Evolutionary conservation across 1,140 invertebrate genomes (phyloP).

Genomic region (Zaprionus ornatus): DNA sequence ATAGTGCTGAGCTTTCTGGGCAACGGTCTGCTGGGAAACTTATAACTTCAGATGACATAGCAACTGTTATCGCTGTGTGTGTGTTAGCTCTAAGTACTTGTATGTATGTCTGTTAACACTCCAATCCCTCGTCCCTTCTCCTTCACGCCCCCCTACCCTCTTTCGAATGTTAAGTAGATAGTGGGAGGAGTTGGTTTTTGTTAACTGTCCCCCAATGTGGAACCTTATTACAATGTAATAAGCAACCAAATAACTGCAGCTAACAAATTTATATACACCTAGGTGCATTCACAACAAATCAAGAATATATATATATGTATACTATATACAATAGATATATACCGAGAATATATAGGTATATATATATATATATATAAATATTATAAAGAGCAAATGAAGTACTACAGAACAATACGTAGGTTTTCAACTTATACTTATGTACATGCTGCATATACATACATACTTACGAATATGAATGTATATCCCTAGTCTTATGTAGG

Average conservation of each 20-base stretch:
- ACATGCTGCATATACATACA: conserved; percentile 31
- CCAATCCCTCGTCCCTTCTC: not conserved
- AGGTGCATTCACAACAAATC: conserved; percentile 21
- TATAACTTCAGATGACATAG: conserved; percentile 78
- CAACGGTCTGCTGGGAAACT: conserved; percentile 68
- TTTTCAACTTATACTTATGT: conserved; percentile 66
- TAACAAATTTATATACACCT: conserved; percentile 32
- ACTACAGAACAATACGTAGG: conserved; percentile 56
- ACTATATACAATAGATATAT: conserved; percentile 5
- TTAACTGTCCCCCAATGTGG: conserved; percentile 23
- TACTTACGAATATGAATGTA: conserved; percentile 8
- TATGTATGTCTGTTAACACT: not conserved
- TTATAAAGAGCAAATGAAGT: conserved; percentile 13
- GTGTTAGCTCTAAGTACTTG: conserved; percentile 17
- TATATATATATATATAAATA: not conserved
- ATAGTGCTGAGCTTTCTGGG: conserved; percentile 78
- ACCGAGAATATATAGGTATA: not conserved
- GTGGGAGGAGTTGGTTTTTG: conserved; percentile 38
- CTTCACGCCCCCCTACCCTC: not conserved
- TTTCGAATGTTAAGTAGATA: conserved; percentile 35
- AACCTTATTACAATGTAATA: conserved; percentile 73
- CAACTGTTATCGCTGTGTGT: conserved; percentile 12
- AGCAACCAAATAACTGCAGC: not conserved
- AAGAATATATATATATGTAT: conserved; percentile 2
- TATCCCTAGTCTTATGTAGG: conserved; percentile 64